phyloP scores from a whole-genome alignment of 2,113 vertebrate species.

The Cephalopholis sonnerati region DNA sequence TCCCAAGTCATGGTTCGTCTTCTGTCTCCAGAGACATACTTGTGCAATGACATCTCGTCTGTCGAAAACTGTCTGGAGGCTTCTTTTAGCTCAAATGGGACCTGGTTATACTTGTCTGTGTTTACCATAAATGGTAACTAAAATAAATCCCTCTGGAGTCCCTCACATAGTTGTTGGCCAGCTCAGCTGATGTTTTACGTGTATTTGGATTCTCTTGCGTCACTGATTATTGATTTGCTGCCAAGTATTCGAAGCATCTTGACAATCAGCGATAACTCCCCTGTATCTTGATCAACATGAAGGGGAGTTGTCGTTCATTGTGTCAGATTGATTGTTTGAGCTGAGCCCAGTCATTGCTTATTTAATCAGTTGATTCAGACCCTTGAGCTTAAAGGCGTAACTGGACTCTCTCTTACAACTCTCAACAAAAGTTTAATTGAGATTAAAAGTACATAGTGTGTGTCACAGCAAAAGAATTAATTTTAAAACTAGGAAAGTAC shows the following conservation, averaged over 20 bases:
- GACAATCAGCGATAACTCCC: no score
- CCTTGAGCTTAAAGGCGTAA: not conserved
- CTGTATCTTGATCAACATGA: not conserved
- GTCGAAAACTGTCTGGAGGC: constrained; percentile 59
- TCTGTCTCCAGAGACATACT: constrained; percentile 71
- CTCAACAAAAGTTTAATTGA: not conserved
- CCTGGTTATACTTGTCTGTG: constrained; percentile 67
- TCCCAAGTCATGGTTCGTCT: constrained; percentile 59
- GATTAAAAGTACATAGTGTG: not conserved
- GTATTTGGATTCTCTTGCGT: not conserved
- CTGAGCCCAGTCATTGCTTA: not conserved
- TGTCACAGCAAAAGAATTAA: not conserved
- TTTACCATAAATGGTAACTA: constrained; percentile 89
- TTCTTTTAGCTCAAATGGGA: constrained; percentile 68
- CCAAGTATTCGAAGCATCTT: constrained; percentile 4
- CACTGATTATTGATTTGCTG: not conserved
- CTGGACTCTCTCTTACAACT: constrained; percentile 2
- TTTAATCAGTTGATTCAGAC: constrained; percentile 5
- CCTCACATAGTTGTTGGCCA: not conserved
- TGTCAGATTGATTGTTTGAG: constrained; percentile 1
- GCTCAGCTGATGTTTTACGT: constrained; percentile 17
- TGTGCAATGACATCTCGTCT: constrained; percentile 63
- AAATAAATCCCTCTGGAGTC: constrained; percentile 61
- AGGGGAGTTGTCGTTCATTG: not conserved
- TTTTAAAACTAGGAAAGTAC: not conserved